Base-by-base conservation (phyloP, 2,113 vertebrate species). In the Coturnix japonica region DNA sequence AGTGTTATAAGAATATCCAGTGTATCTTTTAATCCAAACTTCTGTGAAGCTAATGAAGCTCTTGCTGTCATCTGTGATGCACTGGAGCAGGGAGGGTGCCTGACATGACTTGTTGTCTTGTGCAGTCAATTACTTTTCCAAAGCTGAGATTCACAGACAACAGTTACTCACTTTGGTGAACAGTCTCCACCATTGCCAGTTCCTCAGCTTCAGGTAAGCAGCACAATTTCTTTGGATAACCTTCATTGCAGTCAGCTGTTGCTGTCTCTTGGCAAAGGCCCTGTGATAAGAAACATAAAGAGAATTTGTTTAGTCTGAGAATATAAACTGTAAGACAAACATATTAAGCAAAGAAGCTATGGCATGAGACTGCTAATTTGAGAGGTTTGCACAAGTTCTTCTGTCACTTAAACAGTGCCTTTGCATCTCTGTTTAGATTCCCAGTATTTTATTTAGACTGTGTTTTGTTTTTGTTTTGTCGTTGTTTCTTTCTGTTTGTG, bases 161-260 rank as follows among this genome's bases (percentile, higher is more conserved):
- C 3, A 19, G 2, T 35, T 60, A 93, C 97, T 95, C 85, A 98
- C 99, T 97, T 99, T 99, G 35, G 99, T 99, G 89, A 99, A 99
- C 28, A 99, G 98, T 74, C 98, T 97, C 99, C 99, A 99, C 99
- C 99, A 99, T 88, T 99, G 99, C 99, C 99, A 99, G 97, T 99
- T 99, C 78, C 98, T 98, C 70, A 99, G 98, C 87, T 98, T 99
- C 76, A 99, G 98, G 96, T 99, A 99, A 94, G 98, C 99, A 18
- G 99, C 98, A 1, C 98, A 99, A 66, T 99, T 99, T 93, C 99
- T 98, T 95, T 99, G 99, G 89, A 99, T 98, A 80, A 99, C 98
- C 95, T 98, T 99, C 99, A 99, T 99, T 96, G 99, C 99, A 0
- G 97, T 99, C 76, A 99, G 60, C 97, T 99, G 99, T 89, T 99